Evolutionary conservation across 2,797 vertebrate species (phyloP), one percentile per base, ranked within the genome.

Genomic region (Simalia tracyae): DNA sequence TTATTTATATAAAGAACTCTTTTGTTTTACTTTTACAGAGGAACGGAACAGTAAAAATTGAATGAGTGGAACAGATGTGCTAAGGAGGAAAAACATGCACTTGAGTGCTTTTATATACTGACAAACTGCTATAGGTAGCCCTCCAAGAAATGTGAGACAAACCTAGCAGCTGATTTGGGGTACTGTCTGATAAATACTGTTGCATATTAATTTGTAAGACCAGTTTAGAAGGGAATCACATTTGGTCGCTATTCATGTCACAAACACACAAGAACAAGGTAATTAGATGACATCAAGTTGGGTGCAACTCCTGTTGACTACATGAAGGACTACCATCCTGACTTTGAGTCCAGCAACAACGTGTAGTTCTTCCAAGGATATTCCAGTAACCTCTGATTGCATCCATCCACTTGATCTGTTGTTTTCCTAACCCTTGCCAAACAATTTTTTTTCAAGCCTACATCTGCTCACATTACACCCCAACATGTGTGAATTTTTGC

Each of bases 11-110:
- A 66, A 64, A 92, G 19, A 88, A 94, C 63, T 31, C 19, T 54
- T 42, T 19, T 91, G 4, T 11, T 56, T 87, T 68, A 88, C 87
- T 88, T 10, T 86, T 92, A 42, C 61, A 95, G 19, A 91, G 42
- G 42, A 81, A 81, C 4, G 46, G 76, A 46, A 46, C 36, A 46
- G 36, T 76, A 76, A 76, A 76, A 10, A 19, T 76, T 42, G 8
- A 8, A 76, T 42, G 72, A 76, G 36, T 42, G 3, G 36, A 76
- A 76, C 36, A 42, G 19, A 76, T 72, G n/a, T 72, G 72, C 72
- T 76, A 76, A 76, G 8, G 36, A 42, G 36, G 8, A 46, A 76
- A 76, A 76, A 76, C 42, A 42, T 42, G 42, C 17, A 72, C n/a
- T 15, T 68, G 66, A 76, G 19, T 42, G 42, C 42, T 42, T 42